Evolutionary conservation across 2,888 invertebrate genomes (phyloP).

Genomic region (Malacosoma neustria): DNA sequence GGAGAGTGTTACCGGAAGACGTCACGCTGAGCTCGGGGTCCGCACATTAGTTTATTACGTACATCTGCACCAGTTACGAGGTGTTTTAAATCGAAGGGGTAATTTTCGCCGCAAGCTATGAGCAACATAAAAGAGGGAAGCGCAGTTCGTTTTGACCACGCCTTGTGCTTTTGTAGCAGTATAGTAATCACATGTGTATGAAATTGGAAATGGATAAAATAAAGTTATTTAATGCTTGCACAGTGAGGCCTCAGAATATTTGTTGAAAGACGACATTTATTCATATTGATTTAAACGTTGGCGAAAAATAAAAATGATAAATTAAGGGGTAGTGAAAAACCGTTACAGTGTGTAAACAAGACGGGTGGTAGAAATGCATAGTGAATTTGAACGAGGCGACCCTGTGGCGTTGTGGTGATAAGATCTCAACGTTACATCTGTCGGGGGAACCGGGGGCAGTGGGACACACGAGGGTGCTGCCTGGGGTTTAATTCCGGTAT

Average conservation of each 20-base stretch:
- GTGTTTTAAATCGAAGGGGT: slow-evolving; percentile 46
- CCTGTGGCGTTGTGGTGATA: slow-evolving; percentile 55
- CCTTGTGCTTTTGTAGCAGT: slow-evolving; percentile 43
- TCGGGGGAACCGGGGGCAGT: slow-evolving; percentile 32
- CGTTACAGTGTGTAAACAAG: slow-evolving; percentile 60
- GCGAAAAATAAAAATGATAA: neutral
- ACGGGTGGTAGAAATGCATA: slow-evolving; percentile 36
- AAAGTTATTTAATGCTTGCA: too few relatives aligned
- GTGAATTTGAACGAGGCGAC: slow-evolving; percentile 54
- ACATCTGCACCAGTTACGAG: slow-evolving; percentile 52
- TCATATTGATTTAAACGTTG: too few relatives aligned
- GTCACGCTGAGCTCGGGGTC: slow-evolving; percentile 45
- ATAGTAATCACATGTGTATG: too few relatives aligned
- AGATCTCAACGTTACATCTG: slow-evolving; percentile 66
- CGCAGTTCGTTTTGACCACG: slow-evolving; percentile 50
- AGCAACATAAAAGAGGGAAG: slow-evolving; percentile 44
- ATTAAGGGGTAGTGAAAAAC: slow-evolving; percentile 35
- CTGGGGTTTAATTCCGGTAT: slow-evolving; percentile 60
- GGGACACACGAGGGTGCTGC: slow-evolving; percentile 26
- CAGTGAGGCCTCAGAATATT: too few relatives aligned
- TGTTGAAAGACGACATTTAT: too few relatives aligned
- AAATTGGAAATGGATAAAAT: too few relatives aligned
- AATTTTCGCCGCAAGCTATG: slow-evolving; percentile 50
- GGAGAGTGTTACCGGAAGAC: slow-evolving; percentile 38
- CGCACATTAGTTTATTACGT: slow-evolving; percentile 48